Evolutionary conservation across 2,888 invertebrate genomes (phyloP), one percentile per base, ranked within the genome.

Genomic region (Parochlus steinenii): DNA sequence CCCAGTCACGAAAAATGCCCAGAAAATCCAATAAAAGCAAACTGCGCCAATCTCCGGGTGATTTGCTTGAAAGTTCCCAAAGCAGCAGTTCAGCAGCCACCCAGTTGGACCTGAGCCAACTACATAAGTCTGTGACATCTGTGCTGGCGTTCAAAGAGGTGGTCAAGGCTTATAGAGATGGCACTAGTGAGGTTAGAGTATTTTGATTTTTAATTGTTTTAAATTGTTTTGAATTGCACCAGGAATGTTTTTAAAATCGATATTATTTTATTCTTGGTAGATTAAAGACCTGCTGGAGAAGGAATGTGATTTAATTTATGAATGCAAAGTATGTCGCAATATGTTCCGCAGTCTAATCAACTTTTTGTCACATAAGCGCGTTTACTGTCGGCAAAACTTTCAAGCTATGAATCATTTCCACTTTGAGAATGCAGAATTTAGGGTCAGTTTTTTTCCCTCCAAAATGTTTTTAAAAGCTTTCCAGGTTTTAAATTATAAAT

Each of bases 281-380:
- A 69, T 83, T 16, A 71, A 74, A 45, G 65, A 71, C 45, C 62
- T 86, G 34, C 62, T 92, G 22, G 62, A 74, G 20, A 70, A 77
- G 49, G 90, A 92, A 62, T 89, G 89, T 65, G 82, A 85, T 54
- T 58, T 89, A 39, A 68, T 92, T 47, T 81, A 83, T 57, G 92
- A 92, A 57, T 92, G 92, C 57, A 77, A 77, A 55, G 71, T 80
- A 15, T 92, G 92, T 51, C 68, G 78, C 22, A 83, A 77, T 49
- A 65, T 92, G 48, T 90, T 86, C 54, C 69, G 90, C 45, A 83
- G 83, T 52, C 61, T 90, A 42, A 76, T 78, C 11, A 89, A 90
- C 60, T 85, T 89, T 51, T 70, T 90, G 45, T 75, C 83, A 22
- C 92, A 92, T 54, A 92, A 92, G 58, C 67, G 87, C 39, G 69